Base-by-base conservation (phyloP, 2,113 vertebrate genomes). In the Gallinago undulata region DNA sequence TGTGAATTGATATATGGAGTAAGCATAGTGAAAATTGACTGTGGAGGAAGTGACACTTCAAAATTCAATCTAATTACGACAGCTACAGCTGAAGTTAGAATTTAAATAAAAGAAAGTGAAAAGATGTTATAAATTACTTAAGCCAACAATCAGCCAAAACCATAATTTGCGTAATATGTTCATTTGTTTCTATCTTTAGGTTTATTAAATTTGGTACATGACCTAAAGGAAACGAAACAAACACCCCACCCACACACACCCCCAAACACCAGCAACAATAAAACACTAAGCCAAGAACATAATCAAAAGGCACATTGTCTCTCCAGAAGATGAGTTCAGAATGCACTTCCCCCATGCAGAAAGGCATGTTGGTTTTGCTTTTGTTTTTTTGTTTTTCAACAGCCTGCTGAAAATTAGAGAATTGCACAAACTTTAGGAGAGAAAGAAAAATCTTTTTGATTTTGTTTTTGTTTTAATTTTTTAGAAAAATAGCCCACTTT, bases 11-110 rank as follows among this genome's bases (percentile, higher is more conserved):
- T 89, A 63, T 69, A 33, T 28, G n/a, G 53, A 93, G 25, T n/a
- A 70, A 39, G 33, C 27, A 28, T 33, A 84, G 87, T 93, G 93
- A 86, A 97, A 97, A 96, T 80, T 87, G 37, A 84, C 80, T 96
- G 28, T 60, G 21, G 70, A 85, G 27, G n/a, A 56, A 88, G n/a
- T 69, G 60, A 74, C 74, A 93, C 86, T 94, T 96, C 43, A 95
- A 94, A 94, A 90, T 90, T 84, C 72, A 94, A 64, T 93, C 69
- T 89, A 89, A 93, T 96, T 93, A 75, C 55, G 78, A 73, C 43
- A 87, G 41, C 66, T 93, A 74, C 14, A 86, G 37, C 19, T 85
- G 56, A 56, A 13, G 59, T 72, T 66, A 67, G 57, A 79, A 96
- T 94, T 74, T 93, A 87, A 96, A 84, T 90, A 81, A 94, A 64